Evolutionary conservation across 2,797 vertebrate genomes (phyloP).

Genomic region (Epinephelus malabaricus): DNA sequence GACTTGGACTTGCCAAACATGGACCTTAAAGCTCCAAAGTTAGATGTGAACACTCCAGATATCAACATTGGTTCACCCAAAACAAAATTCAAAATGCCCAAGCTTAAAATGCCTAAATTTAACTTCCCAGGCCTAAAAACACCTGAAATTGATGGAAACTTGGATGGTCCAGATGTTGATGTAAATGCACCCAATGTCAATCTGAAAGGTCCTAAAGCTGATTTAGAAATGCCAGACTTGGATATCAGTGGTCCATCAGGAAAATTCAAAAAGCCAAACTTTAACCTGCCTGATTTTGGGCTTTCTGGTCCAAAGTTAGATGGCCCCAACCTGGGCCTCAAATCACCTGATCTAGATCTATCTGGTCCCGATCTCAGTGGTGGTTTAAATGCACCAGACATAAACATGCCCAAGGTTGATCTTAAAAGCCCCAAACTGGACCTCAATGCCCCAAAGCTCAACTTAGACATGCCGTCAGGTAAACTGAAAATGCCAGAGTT

Average conservation of each 20-base stretch:
- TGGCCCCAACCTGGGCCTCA: slow-evolving; percentile 36
- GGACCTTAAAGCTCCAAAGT: slow-evolving; percentile 40
- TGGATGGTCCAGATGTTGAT: slow-evolving; percentile 4
- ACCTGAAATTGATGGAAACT: slow-evolving; percentile 23
- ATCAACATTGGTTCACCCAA: slow-evolving; percentile 64
- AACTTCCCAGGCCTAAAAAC: slow-evolving; percentile 13
- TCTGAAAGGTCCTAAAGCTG: slow-evolving; percentile 41
- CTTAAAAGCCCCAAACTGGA: slow-evolving; percentile 56
- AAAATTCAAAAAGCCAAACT: slow-evolving; percentile 61
- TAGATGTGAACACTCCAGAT: slow-evolving; percentile 48
- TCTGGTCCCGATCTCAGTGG: slow-evolving; percentile 64
- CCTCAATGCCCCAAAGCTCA: slow-evolving; percentile 14
- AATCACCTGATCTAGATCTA: slow-evolving; percentile 40
- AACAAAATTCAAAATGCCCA: slow-evolving; percentile 62
- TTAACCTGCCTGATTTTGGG: slow-evolving; percentile 54
- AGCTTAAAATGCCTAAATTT: slow-evolving; percentile 53
- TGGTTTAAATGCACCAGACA: slow-evolving; percentile 46
- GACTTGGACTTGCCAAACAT: slow-evolving; percentile 48
- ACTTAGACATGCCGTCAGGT: slow-evolving; percentile 34
- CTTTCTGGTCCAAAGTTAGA: slow-evolving; percentile 52
- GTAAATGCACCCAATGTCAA: slow-evolving; percentile 33
- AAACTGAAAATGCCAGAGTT: slow-evolving; percentile 65
- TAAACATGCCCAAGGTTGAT: slow-evolving; percentile 48
- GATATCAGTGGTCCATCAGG: slow-evolving; percentile 21
- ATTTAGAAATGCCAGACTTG: slow-evolving; percentile 34